Evolutionary conservation across 2,113 vertebrate genomes (phyloP).

Genomic region (Typhlomys cinereus): DNA sequence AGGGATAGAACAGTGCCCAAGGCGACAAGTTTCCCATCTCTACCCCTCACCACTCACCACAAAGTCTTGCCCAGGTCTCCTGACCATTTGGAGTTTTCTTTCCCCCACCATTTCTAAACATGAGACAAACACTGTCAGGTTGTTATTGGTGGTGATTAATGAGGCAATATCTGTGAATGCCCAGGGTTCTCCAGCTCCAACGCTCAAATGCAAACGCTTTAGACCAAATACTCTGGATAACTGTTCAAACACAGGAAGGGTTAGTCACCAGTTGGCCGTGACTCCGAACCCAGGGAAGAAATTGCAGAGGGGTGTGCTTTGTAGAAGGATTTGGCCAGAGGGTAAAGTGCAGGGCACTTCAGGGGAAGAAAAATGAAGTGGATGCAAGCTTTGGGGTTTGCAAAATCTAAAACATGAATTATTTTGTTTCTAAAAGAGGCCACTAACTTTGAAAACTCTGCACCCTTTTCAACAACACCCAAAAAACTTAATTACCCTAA

Average conservation of each 20-base stretch:
- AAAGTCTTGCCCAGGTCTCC: neutral
- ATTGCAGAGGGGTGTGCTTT: conserved; percentile 36
- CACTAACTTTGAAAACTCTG: neutral
- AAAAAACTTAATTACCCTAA: conserved; percentile 50
- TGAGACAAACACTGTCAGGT: conserved; percentile 54
- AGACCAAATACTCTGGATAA: conserved; percentile 72
- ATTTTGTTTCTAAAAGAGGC: conserved; percentile 10
- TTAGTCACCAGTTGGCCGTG: conserved; percentile 74
- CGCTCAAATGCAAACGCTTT: conserved; percentile 64
- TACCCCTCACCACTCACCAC: neutral
- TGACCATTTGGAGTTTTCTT: neutral
- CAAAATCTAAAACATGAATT: conserved; percentile 27
- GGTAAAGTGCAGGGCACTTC: neutral
- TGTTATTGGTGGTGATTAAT: conserved; percentile 67
- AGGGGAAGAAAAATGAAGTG: neutral
- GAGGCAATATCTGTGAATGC: conserved; percentile 76
- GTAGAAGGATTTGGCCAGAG: conserved; percentile 22
- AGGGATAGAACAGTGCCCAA: too few species aligned
- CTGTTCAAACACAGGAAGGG: conserved; percentile 69
- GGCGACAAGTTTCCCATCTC: neutral
- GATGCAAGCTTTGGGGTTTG: neutral
- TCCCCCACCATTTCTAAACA: conserved; percentile 50
- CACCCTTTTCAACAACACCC: neutral
- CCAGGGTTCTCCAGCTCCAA: conserved; percentile 61
- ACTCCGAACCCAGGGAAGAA: conserved; percentile 33